Evolutionary conservation across 1,140 invertebrate species (phyloP).

Genomic region (Phenacoccus solenopsis): DNA sequence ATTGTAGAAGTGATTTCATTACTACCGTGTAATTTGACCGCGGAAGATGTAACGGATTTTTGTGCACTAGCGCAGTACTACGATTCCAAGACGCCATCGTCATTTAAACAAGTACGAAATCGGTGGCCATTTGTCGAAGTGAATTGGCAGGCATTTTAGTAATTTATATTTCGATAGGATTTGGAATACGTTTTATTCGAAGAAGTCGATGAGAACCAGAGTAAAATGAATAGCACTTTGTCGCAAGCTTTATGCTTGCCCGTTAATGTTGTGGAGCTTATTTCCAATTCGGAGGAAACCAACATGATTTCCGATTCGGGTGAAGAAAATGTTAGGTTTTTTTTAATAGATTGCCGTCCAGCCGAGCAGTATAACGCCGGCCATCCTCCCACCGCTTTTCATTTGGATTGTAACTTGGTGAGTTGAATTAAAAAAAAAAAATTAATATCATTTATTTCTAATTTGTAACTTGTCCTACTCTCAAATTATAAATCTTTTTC

Average conservation of each 20-base stretch:
- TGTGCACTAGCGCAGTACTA: conserved; percentile 92
- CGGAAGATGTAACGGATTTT: conserved; percentile 93
- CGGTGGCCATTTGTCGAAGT: neutral
- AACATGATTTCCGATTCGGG: conserved; percentile 37
- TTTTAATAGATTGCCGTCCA: conserved; percentile 92
- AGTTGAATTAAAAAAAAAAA: conserved; percentile 26
- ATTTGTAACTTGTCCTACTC: neutral
- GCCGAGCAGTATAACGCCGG: conserved; percentile 94
- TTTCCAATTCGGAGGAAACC: conserved; percentile 43
- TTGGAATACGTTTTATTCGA: neutral
- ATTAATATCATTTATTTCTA: conserved; percentile 7
- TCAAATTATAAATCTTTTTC: too few relatives aligned
- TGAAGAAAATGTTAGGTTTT: conserved; percentile 62
- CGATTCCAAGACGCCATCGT: conserved; percentile 77
- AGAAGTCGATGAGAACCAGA: neutral
- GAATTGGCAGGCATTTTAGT: neutral
- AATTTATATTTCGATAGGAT: neutral
- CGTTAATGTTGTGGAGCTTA: conserved; percentile 74
- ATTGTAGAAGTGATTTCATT: conserved; percentile 59
- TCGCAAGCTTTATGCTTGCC: conserved; percentile 86
- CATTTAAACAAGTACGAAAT: conserved; percentile 58
- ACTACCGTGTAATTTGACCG: conserved; percentile 73
- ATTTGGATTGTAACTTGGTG: conserved; percentile 87
- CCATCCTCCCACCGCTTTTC: conserved; percentile 92
- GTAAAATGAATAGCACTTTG: conserved; percentile 32